Evolutionary conservation across 2,113 vertebrate species (phyloP).

Genomic region (Hyperopisus bebe): DNA sequence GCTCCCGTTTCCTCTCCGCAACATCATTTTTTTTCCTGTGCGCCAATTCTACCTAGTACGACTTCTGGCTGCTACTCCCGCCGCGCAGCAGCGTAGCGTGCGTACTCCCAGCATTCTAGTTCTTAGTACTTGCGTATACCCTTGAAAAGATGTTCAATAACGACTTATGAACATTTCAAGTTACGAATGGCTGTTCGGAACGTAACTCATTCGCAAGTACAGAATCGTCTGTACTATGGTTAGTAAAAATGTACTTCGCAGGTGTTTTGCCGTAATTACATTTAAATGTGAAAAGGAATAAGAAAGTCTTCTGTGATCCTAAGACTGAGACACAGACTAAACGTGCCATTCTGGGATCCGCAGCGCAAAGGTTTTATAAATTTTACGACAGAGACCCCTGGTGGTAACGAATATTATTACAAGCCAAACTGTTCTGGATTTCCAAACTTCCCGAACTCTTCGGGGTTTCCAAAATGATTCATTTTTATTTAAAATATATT

Average conservation of each 20-base stretch:
- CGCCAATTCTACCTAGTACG: too few relatives aligned
- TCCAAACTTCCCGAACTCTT: not conserved
- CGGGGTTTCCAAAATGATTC: not conserved
- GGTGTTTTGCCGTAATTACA: not conserved
- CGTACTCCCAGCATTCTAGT: too few relatives aligned
- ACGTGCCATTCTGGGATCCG: not conserved
- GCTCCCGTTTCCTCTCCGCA: too few relatives aligned
- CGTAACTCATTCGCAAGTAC: too few relatives aligned
- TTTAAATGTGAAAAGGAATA: not conserved
- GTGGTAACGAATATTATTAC: not conserved
- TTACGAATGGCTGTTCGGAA: too few relatives aligned
- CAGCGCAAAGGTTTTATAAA: not conserved
- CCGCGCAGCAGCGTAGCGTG: too few relatives aligned
- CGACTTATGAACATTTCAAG: too few relatives aligned
- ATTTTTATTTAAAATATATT: not conserved
- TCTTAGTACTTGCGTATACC: too few relatives aligned
- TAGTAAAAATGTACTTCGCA: not conserved
- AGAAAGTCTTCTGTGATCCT: not conserved
- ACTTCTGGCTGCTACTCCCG: too few relatives aligned
- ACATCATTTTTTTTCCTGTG: too few relatives aligned
- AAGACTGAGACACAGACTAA: not conserved
- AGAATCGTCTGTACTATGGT: not conserved
- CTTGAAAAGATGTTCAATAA: too few relatives aligned
- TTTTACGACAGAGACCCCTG: constrained; percentile 14
- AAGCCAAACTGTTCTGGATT: not conserved